A percentile compares a stretch with the other conserved stretches of the same genome.
These are phyloP conservation scores for Ecliptopera silaceata DNA, from an alignment of 2,888 invertebrate genomes.

Conservation along the genomic window DNA sequence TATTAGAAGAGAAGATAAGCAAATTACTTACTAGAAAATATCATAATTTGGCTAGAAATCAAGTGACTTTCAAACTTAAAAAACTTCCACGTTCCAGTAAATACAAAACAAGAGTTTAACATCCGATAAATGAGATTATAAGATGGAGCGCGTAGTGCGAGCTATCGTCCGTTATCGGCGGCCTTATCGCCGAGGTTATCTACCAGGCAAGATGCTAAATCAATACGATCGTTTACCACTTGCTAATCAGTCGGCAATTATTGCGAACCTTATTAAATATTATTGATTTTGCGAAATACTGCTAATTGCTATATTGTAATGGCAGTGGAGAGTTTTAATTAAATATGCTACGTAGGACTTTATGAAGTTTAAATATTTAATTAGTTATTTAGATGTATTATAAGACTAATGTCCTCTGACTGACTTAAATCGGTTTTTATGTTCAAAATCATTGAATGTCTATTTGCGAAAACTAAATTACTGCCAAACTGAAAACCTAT, in stretches of 20 bases:
- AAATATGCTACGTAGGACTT: background rate
- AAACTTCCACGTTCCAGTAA: slow-evolving; percentile 4
- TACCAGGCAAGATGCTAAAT: slow-evolving; percentile 36
- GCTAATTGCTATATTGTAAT: background rate
- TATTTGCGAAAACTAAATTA: too few relatives aligned
- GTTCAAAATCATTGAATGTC: too few relatives aligned
- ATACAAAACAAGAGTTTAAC: slow-evolving; percentile 22
- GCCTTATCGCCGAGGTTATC: slow-evolving; percentile 38
- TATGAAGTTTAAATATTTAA: background rate
- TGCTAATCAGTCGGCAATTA: slow-evolving; percentile 32
- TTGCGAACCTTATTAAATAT: slow-evolving; percentile 20
- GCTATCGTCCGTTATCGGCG: slow-evolving; percentile 21
- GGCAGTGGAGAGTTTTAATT: background rate
- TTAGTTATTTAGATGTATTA: too few relatives aligned
- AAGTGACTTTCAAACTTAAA: background rate
- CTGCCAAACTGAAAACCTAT: too few relatives aligned
- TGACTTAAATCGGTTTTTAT: too few relatives aligned
- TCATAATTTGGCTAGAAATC: too few relatives aligned
- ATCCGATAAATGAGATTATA: slow-evolving; percentile 24
- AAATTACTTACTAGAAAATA: too few relatives aligned
- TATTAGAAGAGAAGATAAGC: background rate
- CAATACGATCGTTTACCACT: slow-evolving; percentile 33
- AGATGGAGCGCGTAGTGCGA: slow-evolving; percentile 22
- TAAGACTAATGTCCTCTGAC: too few relatives aligned
- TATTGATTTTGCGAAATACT: slow-evolving; percentile 19